phyloP scores from a whole-genome alignment of 2,888 invertebrate genomes.

The Lasioglossum lativentre region DNA sequence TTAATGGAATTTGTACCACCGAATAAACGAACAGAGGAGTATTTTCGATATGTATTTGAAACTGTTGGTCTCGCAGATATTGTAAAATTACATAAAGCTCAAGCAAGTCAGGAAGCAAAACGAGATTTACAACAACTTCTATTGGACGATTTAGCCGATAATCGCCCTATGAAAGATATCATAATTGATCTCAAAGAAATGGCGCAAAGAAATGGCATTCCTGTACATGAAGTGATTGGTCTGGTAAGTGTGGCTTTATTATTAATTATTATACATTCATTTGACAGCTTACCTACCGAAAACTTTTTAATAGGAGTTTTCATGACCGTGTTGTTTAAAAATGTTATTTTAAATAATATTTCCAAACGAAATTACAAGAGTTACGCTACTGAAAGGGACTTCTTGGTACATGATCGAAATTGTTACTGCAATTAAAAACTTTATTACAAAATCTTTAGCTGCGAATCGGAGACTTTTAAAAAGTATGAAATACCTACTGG shows the following conservation, averaged over 20 bases:
- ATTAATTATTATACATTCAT: not conserved
- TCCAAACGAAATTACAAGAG: too few species aligned
- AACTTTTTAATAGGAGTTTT: too few species aligned
- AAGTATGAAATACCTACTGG: too few species aligned
- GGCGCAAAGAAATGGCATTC: constrained; percentile 92
- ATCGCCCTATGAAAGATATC: constrained; percentile 94
- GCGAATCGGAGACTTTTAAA: too few species aligned
- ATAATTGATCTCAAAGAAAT: constrained; percentile 94
- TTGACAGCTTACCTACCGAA: too few species aligned
- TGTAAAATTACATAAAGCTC: constrained; percentile 92
- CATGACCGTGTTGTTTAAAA: too few species aligned
- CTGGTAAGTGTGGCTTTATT: constrained; percentile 87
- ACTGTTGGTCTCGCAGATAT: constrained; percentile 93
- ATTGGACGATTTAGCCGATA: constrained; percentile 94
- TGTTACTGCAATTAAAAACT: too few species aligned
- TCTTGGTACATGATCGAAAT: too few species aligned
- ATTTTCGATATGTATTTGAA: constrained; percentile 92
- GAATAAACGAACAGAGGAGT: constrained; percentile 96
- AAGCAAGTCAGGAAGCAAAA: constrained; percentile 93
- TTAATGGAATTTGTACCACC: constrained; percentile 97
- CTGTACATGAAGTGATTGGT: constrained; percentile 95
- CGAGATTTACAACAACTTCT: constrained; percentile 91
- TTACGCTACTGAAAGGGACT: too few species aligned
- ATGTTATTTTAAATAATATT: too few species aligned
- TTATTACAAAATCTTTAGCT: too few species aligned